Percentiles rank a stretch among this genome's conserved stretches.
Evolutionary conservation across 2,888 invertebrate genomes (phyloP).

Genomic region (Calameuta filiformis): DNA sequence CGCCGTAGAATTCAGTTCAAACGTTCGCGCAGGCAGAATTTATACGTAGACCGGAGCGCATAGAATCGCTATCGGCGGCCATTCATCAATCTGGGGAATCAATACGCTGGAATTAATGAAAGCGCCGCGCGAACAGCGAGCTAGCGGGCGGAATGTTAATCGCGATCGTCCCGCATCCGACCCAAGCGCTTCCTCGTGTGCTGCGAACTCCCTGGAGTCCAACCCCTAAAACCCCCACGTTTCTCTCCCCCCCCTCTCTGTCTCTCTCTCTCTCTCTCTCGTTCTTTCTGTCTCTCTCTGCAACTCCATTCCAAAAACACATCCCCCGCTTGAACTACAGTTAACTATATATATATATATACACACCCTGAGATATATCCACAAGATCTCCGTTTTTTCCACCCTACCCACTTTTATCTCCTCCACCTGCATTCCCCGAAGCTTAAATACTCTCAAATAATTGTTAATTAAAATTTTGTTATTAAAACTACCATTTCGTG

Average conservation of each 20-base stretch:
- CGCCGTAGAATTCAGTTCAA: slow-evolving; percentile 4
- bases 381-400: not conserved
- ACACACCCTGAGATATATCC: not conserved
- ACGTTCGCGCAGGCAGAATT: slow-evolving; percentile 28
- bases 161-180: slow-evolving; percentile 64
- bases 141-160: slow-evolving; percentile 67
- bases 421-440: not conserved
- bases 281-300: not conserved
- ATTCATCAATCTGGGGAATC: slow-evolving; percentile 67
- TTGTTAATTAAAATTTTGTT: not conserved
- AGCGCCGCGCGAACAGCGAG: slow-evolving; percentile 66
- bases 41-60: slow-evolving; percentile 47
- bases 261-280: slow-evolving; percentile 2
- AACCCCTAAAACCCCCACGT: slow-evolving; percentile 27
- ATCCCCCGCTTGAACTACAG: not conserved
- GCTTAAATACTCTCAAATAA: not conserved
- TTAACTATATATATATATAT: not conserved
- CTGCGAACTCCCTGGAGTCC: slow-evolving; percentile 58
- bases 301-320: slow-evolving; percentile 2
- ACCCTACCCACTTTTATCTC: not conserved
- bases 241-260: too few relatives aligned
- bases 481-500: not conserved
- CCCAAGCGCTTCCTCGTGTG: slow-evolving; percentile 56
- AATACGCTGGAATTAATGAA: slow-evolving; percentile 67
- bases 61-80: slow-evolving; percentile 66